Evolutionary conservation across 2,888 invertebrate genomes (phyloP), one percentile per base, ranked within the genome.

Genomic region (Dolichopus griseipennis): DNA sequence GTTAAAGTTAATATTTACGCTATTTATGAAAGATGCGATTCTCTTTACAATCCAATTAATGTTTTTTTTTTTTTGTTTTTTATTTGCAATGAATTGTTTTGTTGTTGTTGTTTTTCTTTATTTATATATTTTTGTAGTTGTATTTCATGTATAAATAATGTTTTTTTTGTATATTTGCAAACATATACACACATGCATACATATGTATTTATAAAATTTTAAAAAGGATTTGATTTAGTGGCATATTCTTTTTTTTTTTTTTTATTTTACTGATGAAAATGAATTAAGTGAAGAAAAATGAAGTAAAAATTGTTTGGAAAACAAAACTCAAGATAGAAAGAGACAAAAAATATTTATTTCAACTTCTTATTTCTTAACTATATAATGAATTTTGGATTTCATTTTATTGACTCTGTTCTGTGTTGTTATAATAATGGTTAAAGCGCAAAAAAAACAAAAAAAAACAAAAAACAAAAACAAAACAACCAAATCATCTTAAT

Each of bases 141-240:
- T 52, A 52, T 9, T 52, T 9, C 18, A 12, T 41, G 41, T 41
- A 12, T 27, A n/a, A n/a, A 4, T 27, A 27, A 27, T 27, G 27
- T 27, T 27, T 27, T 27, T 27, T 27, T 27, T 27, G 27, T 27
- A 27, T 5, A 27, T 27, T 27, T 27, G 27, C 27, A 27, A 27
- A 27, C 27, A 27, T 27, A 27, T 27, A 27, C 27, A 27, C 5
- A 27, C 27, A 27, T 27, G 5, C 5, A 27, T 27, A 27, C 27
- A 27, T 27, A 27, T 7, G 41, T 41, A 41, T 15, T 5, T 41
- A 15, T 41, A 41, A 6, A 41, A 41, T 41, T 9, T 52, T 52
- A 52, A 52, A 52, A 12, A 52, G 52, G 52, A 52, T 52, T 52
- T 52, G 52, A 52, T 52, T 52, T 52, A 52, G 52, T 52, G 52